phyloP scores from a whole-genome alignment of 1,140 invertebrate genomes.

The roundworm (Caenorhabditis elegans) region DNA sequence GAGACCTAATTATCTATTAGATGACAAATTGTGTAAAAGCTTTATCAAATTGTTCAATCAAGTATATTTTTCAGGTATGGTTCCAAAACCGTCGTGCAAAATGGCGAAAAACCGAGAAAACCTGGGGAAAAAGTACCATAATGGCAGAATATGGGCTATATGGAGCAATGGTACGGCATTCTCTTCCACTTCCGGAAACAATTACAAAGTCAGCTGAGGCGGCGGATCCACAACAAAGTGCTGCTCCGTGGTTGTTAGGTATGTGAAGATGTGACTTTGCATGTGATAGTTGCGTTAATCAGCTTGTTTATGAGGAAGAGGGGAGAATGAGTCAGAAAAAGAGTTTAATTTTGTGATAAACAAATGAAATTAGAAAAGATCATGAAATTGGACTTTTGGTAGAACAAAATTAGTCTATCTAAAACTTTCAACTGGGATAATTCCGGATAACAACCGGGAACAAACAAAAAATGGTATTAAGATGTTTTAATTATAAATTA shows the following conservation, averaged over 20 bases:
- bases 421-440: too few relatives aligned
- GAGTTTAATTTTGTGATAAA: too few relatives aligned
- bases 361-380: too few relatives aligned
- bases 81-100: slow-evolving; percentile 96
- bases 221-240: slow-evolving; percentile 73
- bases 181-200: slow-evolving; percentile 91
- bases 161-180: slow-evolving; percentile 97
- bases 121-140: slow-evolving; percentile 96
- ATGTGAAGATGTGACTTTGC: slow-evolving; percentile 59
- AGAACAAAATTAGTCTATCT: too few relatives aligned
- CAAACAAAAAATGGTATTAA: too few relatives aligned
- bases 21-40: background rate
- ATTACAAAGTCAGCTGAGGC: slow-evolving; percentile 79
- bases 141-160: slow-evolving; percentile 99
- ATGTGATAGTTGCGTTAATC: background rate
- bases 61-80: slow-evolving; percentile 90
- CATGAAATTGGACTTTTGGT: too few relatives aligned
- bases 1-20: background rate
- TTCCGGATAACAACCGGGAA: too few relatives aligned
- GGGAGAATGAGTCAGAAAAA: too few relatives aligned
- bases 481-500: too few relatives aligned
- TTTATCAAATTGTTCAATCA: too few relatives aligned
- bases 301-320: too few relatives aligned
- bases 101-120: slow-evolving; percentile 98
- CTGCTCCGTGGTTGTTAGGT: slow-evolving; percentile 97